Conservation (phyloP, 2,888 invertebrate genomes). For the Gisinianus flammeolus region DNA sequence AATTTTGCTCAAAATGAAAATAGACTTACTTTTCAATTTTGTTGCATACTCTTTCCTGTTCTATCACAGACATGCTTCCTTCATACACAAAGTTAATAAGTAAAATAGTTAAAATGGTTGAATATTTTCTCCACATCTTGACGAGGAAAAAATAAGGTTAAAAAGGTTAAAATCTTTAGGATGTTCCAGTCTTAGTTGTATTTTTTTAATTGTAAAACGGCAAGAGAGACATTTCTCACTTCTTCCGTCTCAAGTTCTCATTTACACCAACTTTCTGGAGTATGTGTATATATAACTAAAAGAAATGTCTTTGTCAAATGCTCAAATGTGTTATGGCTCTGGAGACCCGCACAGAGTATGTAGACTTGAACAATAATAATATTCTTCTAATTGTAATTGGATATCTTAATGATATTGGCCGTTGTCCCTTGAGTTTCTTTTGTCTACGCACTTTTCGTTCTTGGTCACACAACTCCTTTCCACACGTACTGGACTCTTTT, state of each 20-base stretch:
- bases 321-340: too few species aligned
- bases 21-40: constrained; percentile 50
- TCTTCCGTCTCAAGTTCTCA: neutral
- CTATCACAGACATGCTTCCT: constrained; percentile 41
- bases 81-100: constrained; percentile 8
- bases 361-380: too few species aligned
- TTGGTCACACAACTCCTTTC: too few species aligned
- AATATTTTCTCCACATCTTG: constrained; percentile 7
- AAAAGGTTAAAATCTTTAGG: neutral
- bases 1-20: neutral
- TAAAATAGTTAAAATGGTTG: constrained; percentile 22
- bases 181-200: neutral
- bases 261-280: too few species aligned
- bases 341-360: too few species aligned
- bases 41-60: constrained; percentile 53
- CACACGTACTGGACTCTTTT: too few species aligned
- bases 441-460: too few species aligned
- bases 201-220: neutral
- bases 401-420: too few species aligned
- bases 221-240: neutral
- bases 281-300: too few species aligned
- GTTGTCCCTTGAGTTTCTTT: too few species aligned
- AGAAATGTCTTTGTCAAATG: too few species aligned
- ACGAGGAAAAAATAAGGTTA: neutral
- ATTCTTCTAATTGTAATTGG: too few species aligned